phyloP scores from a whole-genome alignment of 2,888 invertebrate species.

The Acleris literana region DNA sequence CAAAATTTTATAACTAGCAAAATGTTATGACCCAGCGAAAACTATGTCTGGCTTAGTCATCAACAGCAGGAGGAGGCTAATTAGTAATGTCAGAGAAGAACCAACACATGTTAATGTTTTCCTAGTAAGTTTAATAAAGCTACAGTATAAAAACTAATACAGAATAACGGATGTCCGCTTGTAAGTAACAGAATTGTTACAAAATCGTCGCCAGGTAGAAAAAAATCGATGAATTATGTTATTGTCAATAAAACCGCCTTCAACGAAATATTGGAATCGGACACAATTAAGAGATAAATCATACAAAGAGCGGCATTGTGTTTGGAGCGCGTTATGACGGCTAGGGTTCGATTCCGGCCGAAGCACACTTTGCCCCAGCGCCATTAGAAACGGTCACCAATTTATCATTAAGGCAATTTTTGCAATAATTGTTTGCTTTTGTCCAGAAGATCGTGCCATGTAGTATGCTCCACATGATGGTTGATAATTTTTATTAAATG shows the following conservation, averaged over 20 bases:
- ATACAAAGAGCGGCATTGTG: conserved; percentile 73
- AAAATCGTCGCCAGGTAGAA: conserved; percentile 1
- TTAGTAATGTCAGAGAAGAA: no score
- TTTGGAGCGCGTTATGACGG: conserved; percentile 79
- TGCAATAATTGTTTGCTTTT: conserved; percentile 80
- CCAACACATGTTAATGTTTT: no score
- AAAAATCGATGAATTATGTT: conserved; percentile 55
- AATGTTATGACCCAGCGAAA: no score
- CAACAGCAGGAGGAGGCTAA: no score
- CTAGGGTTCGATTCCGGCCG: conserved; percentile 66
- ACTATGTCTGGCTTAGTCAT: no score
- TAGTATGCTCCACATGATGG: conserved; percentile 57
- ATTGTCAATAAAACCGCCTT: conserved; percentile 55
- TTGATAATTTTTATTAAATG: no score
- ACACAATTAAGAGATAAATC: conserved; percentile 81
- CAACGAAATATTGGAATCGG: conserved; percentile 62
- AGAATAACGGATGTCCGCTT: conserved; percentile 10
- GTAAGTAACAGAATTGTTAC: conserved; percentile 4
- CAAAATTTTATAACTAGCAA: no score
- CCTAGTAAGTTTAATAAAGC: no score
- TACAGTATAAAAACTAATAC: background rate
- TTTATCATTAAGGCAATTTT: conserved; percentile 84
- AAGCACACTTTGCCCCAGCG: conserved; percentile 70
- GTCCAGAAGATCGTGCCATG: conserved; percentile 44
- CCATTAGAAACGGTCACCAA: conserved; percentile 81